phyloP scores from a whole-genome alignment of 2,888 invertebrate species.

The Loripinus fragilis region DNA sequence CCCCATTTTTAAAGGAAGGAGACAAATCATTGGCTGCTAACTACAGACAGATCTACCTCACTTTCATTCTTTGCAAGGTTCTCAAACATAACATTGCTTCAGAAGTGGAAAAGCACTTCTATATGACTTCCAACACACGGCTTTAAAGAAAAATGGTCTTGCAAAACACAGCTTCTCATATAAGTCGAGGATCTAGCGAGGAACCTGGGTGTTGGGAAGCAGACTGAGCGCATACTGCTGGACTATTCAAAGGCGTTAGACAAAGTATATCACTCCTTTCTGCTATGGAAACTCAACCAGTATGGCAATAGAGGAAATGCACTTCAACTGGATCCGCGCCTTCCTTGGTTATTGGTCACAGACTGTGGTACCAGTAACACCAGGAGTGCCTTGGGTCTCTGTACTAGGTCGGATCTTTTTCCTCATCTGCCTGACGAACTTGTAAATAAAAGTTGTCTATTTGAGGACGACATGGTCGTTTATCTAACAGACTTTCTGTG shows the following conservation, averaged over 20 bases:
- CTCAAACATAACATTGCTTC: conserved; percentile 31
- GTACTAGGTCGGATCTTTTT: background rate
- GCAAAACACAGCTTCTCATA: conserved; percentile 29
- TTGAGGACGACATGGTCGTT: background rate
- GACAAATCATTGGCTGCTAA: conserved; percentile 24
- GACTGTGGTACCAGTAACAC: background rate
- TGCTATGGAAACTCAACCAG: background rate
- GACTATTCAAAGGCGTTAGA: conserved; percentile 6
- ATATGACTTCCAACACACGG: conserved; percentile 29
- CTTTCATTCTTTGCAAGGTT: conserved; percentile 28
- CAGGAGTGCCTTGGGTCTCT: background rate
- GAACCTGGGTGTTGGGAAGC: conserved; percentile 7
- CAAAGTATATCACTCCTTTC: background rate
- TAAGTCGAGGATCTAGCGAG: background rate
- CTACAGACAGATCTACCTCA: conserved; percentile 24
- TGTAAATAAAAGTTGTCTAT: background rate
- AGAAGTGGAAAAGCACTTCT: conserved; percentile 26
- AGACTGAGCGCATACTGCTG: conserved; percentile 26
- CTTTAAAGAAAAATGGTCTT: conserved; percentile 24
- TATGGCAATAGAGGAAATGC: background rate
- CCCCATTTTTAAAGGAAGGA: conserved; percentile 25
- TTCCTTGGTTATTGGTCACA: background rate
- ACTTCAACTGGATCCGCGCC: background rate
- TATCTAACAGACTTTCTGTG: too few species aligned
- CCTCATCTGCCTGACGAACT: background rate